Evolutionary conservation across 2,113 vertebrate genomes (phyloP), one percentile per base, ranked within the genome.

Genomic region (Mormyrus lacerda): DNA sequence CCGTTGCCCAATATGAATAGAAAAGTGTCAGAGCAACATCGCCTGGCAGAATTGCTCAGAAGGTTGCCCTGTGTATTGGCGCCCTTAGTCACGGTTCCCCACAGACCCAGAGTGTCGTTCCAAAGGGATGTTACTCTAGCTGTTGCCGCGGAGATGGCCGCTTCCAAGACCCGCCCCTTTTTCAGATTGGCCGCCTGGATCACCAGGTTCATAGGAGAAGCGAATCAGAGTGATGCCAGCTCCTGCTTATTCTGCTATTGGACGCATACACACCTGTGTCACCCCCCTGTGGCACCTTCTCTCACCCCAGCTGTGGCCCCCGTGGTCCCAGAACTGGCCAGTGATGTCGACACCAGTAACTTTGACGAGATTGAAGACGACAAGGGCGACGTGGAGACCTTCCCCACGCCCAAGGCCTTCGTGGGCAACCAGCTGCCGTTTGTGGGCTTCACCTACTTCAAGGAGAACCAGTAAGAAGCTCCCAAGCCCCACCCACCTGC

Each of bases 281-380:
- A 39, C 35, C 31, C 21, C 21, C 31, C 13, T 79, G 35, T 3
- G 35, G 35, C 73, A 17, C 73, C 21, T 65, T 47, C 73, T 89
- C 24, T 39, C 4, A 50, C 45, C 42, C 39, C 91, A 99, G 98
- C 97, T 89, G 97, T 96, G 19, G 98, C 98, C 89, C 98, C 98
- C 11, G 98, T 99, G 89, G 98, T 99, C 65, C 98, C 98, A 51
- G 98, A 99, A 93, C 95, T 99, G 92, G 98, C 97, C 95, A 99
- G 98, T 91, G 98, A 99, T 93, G 97, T 98, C 91, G 98, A 99
- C 93, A 99, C 98, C 93, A 99, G 98, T 93, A 99, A 99, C 93
- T 99, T 99, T 93, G 98, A 99, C 89, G 98, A 99, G 91, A 98
- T 99, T 47, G 98, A 99, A 94, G 98, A 99, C 1, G 97, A 98